Evolutionary conservation across 2,113 vertebrate species (phyloP).

Genomic region (Gopherus flavomarginatus): DNA sequence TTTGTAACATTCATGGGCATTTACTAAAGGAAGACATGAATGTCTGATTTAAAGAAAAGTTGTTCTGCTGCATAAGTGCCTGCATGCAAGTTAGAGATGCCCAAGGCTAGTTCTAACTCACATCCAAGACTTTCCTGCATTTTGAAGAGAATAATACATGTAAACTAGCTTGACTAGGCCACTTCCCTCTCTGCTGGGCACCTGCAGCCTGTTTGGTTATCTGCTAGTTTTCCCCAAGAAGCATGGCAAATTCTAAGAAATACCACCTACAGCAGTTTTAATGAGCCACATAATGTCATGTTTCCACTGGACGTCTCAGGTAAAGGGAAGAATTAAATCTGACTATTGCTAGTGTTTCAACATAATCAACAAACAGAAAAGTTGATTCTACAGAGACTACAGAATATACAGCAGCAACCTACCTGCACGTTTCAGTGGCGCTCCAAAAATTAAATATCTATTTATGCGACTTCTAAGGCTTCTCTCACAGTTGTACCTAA

Average conservation of each 20-base stretch:
- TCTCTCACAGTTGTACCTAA: neutral
- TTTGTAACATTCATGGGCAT: neutral
- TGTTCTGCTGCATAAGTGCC: neutral
- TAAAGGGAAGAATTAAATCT: conserved; percentile 23
- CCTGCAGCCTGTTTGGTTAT: neutral
- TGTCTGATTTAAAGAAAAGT: neutral
- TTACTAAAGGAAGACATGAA: neutral
- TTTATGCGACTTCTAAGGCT: conserved; percentile 20
- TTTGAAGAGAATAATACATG: neutral
- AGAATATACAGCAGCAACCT: neutral
- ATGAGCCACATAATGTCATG: neutral
- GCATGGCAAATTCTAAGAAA: neutral
- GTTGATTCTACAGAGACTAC: neutral
- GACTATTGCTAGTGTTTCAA: conserved; percentile 1
- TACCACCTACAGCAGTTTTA: neutral
- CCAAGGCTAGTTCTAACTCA: neutral
- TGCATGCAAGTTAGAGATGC: neutral
- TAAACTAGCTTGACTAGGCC: neutral
- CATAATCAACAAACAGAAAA: neutral
- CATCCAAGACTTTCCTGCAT: neutral
- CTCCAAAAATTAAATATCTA: neutral
- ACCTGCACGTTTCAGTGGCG: neutral
- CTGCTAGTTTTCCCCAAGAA: neutral
- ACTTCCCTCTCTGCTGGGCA: neutral
- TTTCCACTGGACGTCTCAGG: neutral